Conservation (phyloP, 2,888 invertebrate genomes). For the Dryobotodes eremita region DNA sequence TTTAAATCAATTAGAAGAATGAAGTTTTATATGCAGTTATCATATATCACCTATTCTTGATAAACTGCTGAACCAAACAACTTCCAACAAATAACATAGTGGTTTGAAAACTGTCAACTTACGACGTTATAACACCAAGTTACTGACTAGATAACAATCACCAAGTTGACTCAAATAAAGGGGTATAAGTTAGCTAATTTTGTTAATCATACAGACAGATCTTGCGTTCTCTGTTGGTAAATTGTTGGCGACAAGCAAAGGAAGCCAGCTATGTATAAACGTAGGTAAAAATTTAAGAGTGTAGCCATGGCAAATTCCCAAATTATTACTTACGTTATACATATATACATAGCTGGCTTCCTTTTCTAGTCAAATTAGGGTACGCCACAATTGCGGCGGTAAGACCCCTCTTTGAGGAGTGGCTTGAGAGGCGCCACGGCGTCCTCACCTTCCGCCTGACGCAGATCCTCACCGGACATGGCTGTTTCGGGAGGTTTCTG, state of each 20-base stretch:
- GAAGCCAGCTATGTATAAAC: conserved; percentile 5
- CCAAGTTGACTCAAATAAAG: conserved; percentile 18
- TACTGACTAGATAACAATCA: conserved; percentile 24
- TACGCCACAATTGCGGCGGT: too few species aligned
- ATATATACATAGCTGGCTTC: too few species aligned
- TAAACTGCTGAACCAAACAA: neutral
- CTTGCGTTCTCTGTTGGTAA: neutral
- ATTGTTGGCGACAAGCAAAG: conserved; percentile 14
- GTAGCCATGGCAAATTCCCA: conserved; percentile 12
- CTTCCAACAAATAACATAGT: neutral
- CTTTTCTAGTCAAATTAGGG: too few species aligned
- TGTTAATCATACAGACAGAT: conserved; percentile 17
- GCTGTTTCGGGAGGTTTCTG: too few species aligned
- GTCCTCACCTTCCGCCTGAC: too few species aligned
- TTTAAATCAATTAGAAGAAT: neutral
- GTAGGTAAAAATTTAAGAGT: conserved; percentile 7
- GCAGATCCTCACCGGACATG: too few species aligned
- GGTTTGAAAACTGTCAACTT: neutral
- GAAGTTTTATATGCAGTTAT: neutral
- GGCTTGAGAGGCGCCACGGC: too few species aligned
- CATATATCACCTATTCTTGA: neutral
- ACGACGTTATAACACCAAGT: conserved; percentile 20
- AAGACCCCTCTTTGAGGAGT: too few species aligned
- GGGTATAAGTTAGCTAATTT: conserved; percentile 9
- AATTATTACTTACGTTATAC: too few species aligned